phyloP scores from a whole-genome alignment of 2,113 vertebrate species.

The Crypturellus undulatus region DNA sequence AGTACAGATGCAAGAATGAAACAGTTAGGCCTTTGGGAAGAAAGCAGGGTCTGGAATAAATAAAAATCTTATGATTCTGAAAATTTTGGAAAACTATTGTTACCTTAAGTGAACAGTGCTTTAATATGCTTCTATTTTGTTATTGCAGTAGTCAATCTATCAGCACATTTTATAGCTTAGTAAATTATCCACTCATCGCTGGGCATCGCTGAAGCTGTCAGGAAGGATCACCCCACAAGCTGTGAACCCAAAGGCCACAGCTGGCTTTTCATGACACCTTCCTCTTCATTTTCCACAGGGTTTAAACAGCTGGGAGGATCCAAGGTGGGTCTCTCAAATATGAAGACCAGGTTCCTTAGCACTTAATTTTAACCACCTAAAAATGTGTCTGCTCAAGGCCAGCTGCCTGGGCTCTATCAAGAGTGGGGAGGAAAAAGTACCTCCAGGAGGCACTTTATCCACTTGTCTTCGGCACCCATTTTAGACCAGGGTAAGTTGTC shows the following conservation, averaged over 20 bases:
- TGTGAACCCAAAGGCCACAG: not conserved
- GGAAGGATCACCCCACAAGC: not conserved
- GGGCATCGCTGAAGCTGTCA: not conserved
- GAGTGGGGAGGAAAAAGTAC: not conserved
- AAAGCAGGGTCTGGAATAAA: not conserved
- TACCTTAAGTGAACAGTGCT: not conserved
- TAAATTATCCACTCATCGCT: conserved; percentile 3
- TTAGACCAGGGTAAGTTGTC: not conserved
- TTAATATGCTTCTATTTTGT: not conserved
- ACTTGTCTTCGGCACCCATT: not conserved
- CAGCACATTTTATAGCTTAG: not conserved
- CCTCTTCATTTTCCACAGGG: not conserved
- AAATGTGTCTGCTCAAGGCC: not conserved
- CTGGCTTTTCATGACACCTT: not conserved
- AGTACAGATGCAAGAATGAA: not conserved
- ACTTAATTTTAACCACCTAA: not conserved
- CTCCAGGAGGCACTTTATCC: not conserved
- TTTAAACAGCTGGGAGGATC: not conserved
- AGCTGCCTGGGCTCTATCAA: not conserved
- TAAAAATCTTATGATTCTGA: not conserved
- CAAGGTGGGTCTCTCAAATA: not conserved
- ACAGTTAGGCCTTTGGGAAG: not conserved
- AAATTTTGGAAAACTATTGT: not conserved
- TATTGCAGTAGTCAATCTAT: not conserved
- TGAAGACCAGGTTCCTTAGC: not conserved